phyloP scores from a whole-genome alignment of 2,797 vertebrate genomes.

The Acrossocheilus wenchowensis region DNA sequence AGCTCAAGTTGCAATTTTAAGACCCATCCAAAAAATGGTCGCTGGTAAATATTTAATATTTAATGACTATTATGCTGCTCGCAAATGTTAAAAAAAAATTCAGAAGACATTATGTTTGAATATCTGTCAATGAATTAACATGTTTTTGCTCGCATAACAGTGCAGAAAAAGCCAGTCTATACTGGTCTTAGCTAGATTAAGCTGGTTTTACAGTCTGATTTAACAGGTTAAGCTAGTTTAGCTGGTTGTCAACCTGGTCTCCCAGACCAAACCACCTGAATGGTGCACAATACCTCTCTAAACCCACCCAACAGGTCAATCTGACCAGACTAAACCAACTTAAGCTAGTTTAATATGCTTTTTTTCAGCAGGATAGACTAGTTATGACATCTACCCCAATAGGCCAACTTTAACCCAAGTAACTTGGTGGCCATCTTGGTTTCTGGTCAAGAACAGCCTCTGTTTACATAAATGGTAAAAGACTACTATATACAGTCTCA shows the following conservation, averaged over 20 bases:
- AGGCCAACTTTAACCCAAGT: background rate
- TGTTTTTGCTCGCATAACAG: background rate
- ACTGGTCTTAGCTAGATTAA: background rate
- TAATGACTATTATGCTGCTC: background rate
- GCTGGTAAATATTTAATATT: background rate
- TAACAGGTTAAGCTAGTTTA: background rate
- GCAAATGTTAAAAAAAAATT: background rate
- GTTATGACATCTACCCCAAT: background rate
- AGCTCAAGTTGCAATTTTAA: background rate
- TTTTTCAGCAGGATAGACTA: background rate
- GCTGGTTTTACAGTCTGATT: background rate
- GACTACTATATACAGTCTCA: background rate
- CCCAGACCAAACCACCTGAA: background rate
- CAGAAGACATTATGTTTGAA: background rate
- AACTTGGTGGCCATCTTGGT: background rate
- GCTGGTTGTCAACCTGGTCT: background rate
- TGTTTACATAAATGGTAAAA: background rate
- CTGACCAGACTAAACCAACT: background rate
- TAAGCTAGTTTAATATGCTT: background rate
- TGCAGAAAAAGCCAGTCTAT: background rate
- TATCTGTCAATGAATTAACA: background rate
- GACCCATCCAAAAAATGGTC: background rate
- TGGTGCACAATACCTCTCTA: background rate
- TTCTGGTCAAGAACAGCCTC: constrained; percentile 5
- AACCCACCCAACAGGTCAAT: background rate